Base-by-base conservation (phyloP, 2,888 invertebrate genomes). In the Limnephilus rhombicus region DNA sequence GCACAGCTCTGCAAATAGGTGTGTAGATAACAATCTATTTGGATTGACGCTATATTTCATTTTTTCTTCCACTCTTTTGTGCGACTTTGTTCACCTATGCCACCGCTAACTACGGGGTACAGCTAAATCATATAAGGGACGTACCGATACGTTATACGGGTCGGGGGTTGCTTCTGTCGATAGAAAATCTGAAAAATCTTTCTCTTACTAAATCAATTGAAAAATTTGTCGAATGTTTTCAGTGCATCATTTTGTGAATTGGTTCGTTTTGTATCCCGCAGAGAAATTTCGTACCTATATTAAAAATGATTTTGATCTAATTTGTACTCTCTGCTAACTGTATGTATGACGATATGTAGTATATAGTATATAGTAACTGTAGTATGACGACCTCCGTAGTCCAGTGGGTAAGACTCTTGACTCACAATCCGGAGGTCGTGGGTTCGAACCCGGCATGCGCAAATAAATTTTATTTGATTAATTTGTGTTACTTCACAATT, bases 1-100 rank as follows among this genome's bases (percentile, higher is more conserved):
- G 92, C 92, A 93, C 92, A 82, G 92, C 86, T 91, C 91, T 68
- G 92, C 87, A 93, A 93, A 93, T 93, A 93, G 92, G 93, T 95
- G 96, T 96, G 96, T 95, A 95, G 96, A 96, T 96, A 96, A 96
- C 96, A 96, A 96, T 96, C 96, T 96, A 95, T 96, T 96, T 95
- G 96, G 95, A 96, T 96, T 96, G 96, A 96, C 96, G 95, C 96
- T 96, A 96, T 96, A 96, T 96, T 95, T 96, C 96, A 96, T 96
- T 96, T 96, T 96, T 91, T 93, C 92, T 90, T 93, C 24, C 68
- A n/a, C 68, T 68, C 68, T 68, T 92, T 93, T 93, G 92, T 92
- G 88, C 85, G 90, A 91, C 85, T 92, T 53, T 89, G 91, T 92
- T 91, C 93, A 92, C 92, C 93, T 92, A 88, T 89, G 92, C 68